Conservation (phyloP, 2,797 vertebrate species). For the Diglossa cyanea region DNA sequence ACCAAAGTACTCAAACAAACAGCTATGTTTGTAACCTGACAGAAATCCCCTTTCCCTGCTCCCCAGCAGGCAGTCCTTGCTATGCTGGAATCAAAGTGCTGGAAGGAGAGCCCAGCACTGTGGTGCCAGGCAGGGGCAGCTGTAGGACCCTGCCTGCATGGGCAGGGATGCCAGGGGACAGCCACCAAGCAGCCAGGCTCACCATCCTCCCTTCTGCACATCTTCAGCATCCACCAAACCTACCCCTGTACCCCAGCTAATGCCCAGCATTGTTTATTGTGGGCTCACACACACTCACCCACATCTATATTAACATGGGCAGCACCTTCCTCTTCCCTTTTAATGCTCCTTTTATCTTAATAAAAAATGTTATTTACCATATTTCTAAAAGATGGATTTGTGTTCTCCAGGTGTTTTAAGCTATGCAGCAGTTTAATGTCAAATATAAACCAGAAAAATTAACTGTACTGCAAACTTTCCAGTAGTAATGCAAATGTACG, state of each 20-base stretch:
- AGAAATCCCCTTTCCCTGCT: not conserved
- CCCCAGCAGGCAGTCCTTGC: not conserved
- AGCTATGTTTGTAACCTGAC: not conserved
- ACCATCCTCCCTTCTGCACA: not conserved
- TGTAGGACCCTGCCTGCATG: accelerated
- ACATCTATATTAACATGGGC: not conserved
- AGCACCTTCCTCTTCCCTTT: not conserved
- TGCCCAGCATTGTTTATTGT: accelerated
- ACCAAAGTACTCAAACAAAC: not conserved
- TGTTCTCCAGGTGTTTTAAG: not conserved
- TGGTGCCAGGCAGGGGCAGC: accelerated
- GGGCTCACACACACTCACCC: not conserved
- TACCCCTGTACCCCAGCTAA: not conserved
- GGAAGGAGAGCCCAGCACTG: accelerated
- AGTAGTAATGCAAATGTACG: not conserved
- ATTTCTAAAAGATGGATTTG: not conserved
- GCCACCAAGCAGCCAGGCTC: not conserved
- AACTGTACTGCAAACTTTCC: not conserved
- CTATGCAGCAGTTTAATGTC: not conserved
- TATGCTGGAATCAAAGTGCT: not conserved
- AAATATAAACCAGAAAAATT: not conserved
- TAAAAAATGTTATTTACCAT: not conserved
- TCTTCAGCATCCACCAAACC: accelerated
- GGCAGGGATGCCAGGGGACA: not conserved
- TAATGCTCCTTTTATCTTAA: not conserved